Conservation (phyloP, 1,140 invertebrate genomes). For the Ceratosolen solmsi region DNA sequence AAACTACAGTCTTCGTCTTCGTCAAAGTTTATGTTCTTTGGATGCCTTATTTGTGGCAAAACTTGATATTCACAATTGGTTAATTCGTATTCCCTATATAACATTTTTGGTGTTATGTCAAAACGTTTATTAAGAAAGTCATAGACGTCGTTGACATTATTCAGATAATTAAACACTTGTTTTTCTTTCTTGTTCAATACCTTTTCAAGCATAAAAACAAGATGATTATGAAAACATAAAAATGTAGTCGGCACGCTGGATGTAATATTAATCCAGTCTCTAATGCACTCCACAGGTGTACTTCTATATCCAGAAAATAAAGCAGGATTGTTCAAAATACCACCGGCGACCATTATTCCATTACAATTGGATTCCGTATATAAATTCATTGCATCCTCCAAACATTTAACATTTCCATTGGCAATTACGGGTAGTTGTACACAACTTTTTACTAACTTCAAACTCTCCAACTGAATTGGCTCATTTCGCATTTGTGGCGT, state of each 20-base stretch:
- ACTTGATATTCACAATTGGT: conserved; percentile 62
- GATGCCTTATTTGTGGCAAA: conserved; percentile 37
- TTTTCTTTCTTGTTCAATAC: conserved; percentile 81
- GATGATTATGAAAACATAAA: conserved; percentile 92
- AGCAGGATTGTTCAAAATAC: conserved; percentile 91
- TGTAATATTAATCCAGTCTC: conserved; percentile 88
- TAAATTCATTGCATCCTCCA: conserved; percentile 81
- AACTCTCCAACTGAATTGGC: conserved; percentile 83
- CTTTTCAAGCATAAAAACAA: conserved; percentile 94
- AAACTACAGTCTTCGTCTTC: conserved; percentile 51
- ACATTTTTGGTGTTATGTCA: conserved; percentile 64
- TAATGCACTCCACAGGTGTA: conserved; percentile 86
- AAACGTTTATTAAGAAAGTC: conserved; percentile 80
- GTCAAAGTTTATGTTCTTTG: conserved; percentile 37
- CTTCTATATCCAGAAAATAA: conserved; percentile 82
- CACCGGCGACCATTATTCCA: conserved; percentile 92
- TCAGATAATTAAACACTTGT: conserved; percentile 85
- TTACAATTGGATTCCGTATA: conserved; percentile 81
- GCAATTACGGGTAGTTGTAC: conserved; percentile 88
- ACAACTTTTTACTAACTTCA: conserved; percentile 82
- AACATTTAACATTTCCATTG: conserved; percentile 89
- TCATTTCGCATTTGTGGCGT: conserved; percentile 88
- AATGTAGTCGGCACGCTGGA: conserved; percentile 75
- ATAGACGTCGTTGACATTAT: conserved; percentile 80
- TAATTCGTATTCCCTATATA: conserved; percentile 55